Evolutionary conservation across 2,113 vertebrate species (phyloP).

Genomic region (Psittacula cyanocephala): DNA sequence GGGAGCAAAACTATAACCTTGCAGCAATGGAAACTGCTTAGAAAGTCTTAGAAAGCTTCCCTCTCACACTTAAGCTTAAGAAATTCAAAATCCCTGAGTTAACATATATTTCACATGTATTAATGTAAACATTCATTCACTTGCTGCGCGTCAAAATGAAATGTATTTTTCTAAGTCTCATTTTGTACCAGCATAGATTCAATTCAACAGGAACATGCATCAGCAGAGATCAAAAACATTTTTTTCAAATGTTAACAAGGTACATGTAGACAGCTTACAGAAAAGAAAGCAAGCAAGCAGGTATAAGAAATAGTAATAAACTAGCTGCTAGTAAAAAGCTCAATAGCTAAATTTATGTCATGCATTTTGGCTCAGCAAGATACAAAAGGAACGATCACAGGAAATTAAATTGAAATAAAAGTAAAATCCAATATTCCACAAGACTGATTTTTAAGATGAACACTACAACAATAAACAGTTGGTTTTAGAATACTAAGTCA

Average conservation of each 20-base stretch:
- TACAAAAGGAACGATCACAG: rapidly evolving
- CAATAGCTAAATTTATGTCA: not conserved
- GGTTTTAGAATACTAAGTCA: not conserved
- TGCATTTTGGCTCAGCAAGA: not conserved
- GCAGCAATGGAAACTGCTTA: not conserved
- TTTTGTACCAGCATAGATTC: not conserved
- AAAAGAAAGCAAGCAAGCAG: not conserved
- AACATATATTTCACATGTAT: not conserved
- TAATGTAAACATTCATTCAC: not conserved
- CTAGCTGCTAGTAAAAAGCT: not conserved
- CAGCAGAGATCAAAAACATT: not conserved
- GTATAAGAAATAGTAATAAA: not conserved
- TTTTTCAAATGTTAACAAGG: not conserved
- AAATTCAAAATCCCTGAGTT: not conserved
- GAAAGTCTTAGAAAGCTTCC: not conserved
- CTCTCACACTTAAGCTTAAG: not conserved
- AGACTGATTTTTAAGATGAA: not conserved
- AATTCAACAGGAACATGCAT: not conserved
- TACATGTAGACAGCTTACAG: not conserved
- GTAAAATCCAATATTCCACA: not conserved
- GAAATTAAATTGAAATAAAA: not conserved
- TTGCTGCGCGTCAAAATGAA: not conserved
- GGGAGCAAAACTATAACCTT: not conserved
- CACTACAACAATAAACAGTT: not conserved
- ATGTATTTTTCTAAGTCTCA: not conserved